Evolutionary conservation across 2,797 vertebrate species (phyloP).

Genomic region (Carapus acus): DNA sequence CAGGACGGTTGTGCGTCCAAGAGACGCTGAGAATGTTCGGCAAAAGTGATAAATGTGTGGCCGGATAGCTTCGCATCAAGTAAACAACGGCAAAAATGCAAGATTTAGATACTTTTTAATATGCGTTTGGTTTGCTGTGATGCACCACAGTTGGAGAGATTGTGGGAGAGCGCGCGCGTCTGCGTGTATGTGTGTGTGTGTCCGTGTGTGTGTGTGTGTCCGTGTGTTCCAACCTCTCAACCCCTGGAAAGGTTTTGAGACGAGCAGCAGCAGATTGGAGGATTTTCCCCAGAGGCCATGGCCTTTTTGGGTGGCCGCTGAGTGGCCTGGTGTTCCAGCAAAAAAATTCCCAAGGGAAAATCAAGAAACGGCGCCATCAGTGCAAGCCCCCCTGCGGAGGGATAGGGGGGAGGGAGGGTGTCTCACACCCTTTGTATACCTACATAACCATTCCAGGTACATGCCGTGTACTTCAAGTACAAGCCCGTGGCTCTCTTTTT

Average conservation of each 20-base stretch:
- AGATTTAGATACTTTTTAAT: constrained; percentile 4
- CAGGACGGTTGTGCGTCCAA: neutral
- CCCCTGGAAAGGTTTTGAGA: neutral
- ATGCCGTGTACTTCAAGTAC: neutral
- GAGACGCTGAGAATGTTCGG: constrained; percentile 3
- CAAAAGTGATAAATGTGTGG: constrained; percentile 12
- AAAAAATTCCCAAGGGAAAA: neutral
- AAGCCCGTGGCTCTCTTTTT: neutral
- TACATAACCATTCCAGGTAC: neutral
- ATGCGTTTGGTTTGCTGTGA: neutral
- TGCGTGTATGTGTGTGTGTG: too few species aligned
- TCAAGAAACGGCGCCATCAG: neutral
- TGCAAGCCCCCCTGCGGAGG: neutral
- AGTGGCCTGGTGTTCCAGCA: constrained; percentile 1
- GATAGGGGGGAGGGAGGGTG: neutral
- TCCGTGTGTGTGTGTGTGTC: too few species aligned
- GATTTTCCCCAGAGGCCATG: neutral
- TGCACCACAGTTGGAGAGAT: neutral
- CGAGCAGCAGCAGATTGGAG: neutral
- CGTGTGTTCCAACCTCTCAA: neutral
- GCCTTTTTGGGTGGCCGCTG: too few species aligned
- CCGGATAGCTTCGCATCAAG: neutral
- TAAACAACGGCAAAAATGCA: constrained; percentile 1
- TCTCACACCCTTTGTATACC: neutral
- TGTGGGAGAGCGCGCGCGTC: constrained; percentile 27